phyloP scores from a whole-genome alignment of 2,888 invertebrate species.

The Drosophila histrio region DNA sequence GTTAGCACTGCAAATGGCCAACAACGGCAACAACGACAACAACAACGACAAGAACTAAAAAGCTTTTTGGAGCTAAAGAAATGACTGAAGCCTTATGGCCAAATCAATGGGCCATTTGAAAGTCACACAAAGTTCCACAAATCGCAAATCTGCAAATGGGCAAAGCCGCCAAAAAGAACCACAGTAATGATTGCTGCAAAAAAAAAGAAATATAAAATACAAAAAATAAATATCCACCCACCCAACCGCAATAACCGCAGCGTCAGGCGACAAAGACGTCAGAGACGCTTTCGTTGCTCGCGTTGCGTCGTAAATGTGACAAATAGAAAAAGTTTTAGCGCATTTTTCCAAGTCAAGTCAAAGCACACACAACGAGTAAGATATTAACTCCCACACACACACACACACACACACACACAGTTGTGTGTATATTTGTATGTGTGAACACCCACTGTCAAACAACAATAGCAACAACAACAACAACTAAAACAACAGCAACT shows the following conservation, averaged over 20 bases:
- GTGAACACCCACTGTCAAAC: slow-evolving; percentile 39
- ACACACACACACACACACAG: slow-evolving; percentile 22
- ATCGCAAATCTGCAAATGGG: slow-evolving; percentile 21
- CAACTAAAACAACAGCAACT: slow-evolving; percentile 23
- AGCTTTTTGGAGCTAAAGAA: slow-evolving; percentile 22
- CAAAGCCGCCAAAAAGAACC: slow-evolving; percentile 15
- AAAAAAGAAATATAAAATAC: neutral
- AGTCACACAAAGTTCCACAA: slow-evolving; percentile 29
- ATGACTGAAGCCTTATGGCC: slow-evolving; percentile 29
- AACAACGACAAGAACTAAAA: neutral
- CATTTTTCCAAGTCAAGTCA: slow-evolving; percentile 55
- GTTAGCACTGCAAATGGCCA: slow-evolving; percentile 26
- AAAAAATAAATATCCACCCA: neutral
- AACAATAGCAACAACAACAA: slow-evolving; percentile 25
- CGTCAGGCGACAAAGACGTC: slow-evolving; percentile 52
- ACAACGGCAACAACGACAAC: slow-evolving; percentile 5
- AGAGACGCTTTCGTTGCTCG: slow-evolving; percentile 16
- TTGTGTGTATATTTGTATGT: neutral
- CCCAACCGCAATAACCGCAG: neutral
- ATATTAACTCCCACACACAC: slow-evolving; percentile 47
- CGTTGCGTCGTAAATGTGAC: slow-evolving; percentile 49
- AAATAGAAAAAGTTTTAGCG: slow-evolving; percentile 57
- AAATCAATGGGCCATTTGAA: slow-evolving; percentile 53
- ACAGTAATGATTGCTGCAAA: neutral
- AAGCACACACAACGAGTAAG: slow-evolving; percentile 23